Evolutionary conservation across 2,113 vertebrate genomes (phyloP), one percentile per base, ranked within the genome.

Genomic region (Pygoscelis adeliae): DNA sequence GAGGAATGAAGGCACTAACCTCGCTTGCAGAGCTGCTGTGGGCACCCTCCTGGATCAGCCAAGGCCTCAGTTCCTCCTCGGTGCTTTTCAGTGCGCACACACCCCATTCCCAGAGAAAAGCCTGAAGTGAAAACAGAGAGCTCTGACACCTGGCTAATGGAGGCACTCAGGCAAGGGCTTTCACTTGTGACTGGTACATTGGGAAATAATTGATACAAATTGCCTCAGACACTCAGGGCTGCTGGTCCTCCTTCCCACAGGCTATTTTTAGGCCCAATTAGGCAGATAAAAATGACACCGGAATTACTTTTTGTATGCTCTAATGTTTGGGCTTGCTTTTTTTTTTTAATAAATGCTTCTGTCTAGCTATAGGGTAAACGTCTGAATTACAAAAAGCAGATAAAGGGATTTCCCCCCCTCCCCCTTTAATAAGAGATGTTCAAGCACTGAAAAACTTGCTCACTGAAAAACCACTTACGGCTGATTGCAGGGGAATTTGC

Each of bases 181-280:
- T 79, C 83, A 63, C 84, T 96, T 20, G 8, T 1, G 9, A n/a
- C 77, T 30, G 44, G 29, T 61, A 25, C 15, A 17, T 25, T 87
- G 83, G 59, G 86, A 96, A 96, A 93, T 42, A 96, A 91, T 84
- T 73, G 56, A 92, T 89, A 92, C 88, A 71, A 96, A 96, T 96
- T 58, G 58, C 91, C 78, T 86, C 89, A 95, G 87, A 58, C 55
- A 69, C 32, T 93, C 76, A 25, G 18, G 63, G 49, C 78, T 96
- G 26, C 71, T 40, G 26, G 25, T n/a, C 66, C 70, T 85, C 52
- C 95, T 87, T 90, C 81, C 91, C 87, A 92, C 72, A 65, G 56
- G 71, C 27, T 95, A 84, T 93, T 95, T 94, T 94, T 92, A 94
- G 66, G 22, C 22, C 19, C 13, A 83, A 46, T 89, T 91, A 93